phyloP scores from a whole-genome alignment of 2,888 invertebrate species.

The Barypeithes pellucidus region DNA sequence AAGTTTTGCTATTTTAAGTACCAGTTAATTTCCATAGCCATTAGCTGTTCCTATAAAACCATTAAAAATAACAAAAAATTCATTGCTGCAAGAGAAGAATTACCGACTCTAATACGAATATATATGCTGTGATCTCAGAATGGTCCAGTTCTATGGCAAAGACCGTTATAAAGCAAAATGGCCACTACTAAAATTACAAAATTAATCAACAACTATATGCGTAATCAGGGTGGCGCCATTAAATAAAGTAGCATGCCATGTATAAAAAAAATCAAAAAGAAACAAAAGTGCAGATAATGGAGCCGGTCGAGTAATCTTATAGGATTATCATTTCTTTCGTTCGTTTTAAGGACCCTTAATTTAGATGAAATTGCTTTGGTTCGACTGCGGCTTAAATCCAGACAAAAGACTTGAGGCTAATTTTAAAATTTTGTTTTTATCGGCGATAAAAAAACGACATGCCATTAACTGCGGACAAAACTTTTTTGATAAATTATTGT shows the following conservation, averaged over 20 bases:
- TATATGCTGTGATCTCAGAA: no score
- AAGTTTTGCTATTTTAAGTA: no score
- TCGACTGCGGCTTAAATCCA: slow-evolving; percentile 11
- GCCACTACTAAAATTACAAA: not conserved
- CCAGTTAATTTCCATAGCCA: no score
- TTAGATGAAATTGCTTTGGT: slow-evolving; percentile 20
- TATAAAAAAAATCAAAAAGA: not conserved
- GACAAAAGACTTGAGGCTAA: slow-evolving; percentile 8
- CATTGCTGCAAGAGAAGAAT: no score
- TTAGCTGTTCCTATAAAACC: no score
- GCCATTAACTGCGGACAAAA: not conserved
- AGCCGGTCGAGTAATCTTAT: slow-evolving; percentile 6
- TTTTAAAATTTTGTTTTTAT: slow-evolving; percentile 24
- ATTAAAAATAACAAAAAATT: no score
- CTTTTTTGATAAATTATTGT: not conserved
- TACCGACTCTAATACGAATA: no score
- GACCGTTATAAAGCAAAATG: no score
- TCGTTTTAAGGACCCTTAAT: slow-evolving; percentile 17
- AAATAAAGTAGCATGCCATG: not conserved
- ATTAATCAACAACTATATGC: not conserved
- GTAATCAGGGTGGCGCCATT: no score
- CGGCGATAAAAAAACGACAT: slow-evolving; percentile 1
- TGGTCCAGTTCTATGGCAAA: no score
- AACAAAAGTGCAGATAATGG: not conserved
- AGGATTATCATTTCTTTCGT: slow-evolving; percentile 9